Evolutionary conservation across 2,888 invertebrate species (phyloP).

Genomic region (Ochropacha duplaris): DNA sequence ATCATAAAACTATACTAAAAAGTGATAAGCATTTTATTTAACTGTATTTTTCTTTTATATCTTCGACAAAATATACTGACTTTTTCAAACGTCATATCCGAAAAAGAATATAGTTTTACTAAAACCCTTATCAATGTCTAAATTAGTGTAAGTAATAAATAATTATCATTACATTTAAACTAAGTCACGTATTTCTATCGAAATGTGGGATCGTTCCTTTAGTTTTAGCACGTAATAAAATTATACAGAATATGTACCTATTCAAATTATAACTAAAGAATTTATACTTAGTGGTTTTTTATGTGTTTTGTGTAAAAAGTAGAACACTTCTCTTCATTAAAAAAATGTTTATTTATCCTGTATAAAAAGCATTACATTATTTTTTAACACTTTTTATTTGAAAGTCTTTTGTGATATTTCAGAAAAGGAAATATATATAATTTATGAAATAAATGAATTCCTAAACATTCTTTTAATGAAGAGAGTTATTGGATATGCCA

Average conservation of each 20-base stretch:
- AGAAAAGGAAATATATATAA: too few relatives aligned
- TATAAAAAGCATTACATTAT: neutral
- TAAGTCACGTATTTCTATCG: conserved; percentile 29
- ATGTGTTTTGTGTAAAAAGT: neutral
- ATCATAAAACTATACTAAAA: too few relatives aligned
- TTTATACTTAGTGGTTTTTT: neutral
- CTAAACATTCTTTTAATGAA: neutral
- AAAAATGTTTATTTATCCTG: conserved; percentile 2
- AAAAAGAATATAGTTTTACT: conserved; percentile 11
- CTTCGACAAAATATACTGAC: neutral
- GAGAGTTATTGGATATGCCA: conserved; percentile 40
- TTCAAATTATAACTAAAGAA: neutral
- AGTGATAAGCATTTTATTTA: too few relatives aligned
- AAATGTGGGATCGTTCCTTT: conserved; percentile 34
- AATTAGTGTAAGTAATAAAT: conserved; percentile 40
- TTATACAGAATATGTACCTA: neutral
- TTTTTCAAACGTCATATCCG: conserved; percentile 18
- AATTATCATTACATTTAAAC: conserved; percentile 19
- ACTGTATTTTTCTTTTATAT: neutral
- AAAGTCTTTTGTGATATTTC: too few relatives aligned
- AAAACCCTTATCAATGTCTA: conserved; percentile 47
- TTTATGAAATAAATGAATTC: neutral
- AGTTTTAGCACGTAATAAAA: conserved; percentile 10
- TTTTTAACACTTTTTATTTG: neutral
- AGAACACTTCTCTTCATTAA: neutral